These are phyloP conservation scores for Tipula confusa DNA, from an alignment of 2,888 invertebrate species.

Conservation along the genomic window DNA sequence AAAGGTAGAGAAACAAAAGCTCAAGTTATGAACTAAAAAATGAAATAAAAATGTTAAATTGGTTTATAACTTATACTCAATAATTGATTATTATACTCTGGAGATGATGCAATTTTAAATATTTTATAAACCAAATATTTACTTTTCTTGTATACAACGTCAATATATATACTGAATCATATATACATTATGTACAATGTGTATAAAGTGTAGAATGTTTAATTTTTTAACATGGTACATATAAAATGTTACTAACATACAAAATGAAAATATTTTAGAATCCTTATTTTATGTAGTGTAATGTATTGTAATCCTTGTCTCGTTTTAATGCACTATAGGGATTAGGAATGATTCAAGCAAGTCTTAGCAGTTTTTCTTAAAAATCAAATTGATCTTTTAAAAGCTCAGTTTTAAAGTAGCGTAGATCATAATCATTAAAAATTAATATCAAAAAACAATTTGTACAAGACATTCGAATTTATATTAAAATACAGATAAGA, in stretches of 20 bases:
- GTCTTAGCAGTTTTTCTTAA: too few relatives aligned
- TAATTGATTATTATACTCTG: neutral
- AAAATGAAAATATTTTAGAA: neutral
- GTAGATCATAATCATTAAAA: too few relatives aligned
- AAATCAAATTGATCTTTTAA: too few relatives aligned
- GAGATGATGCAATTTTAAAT: conserved; percentile 25
- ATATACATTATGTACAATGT: neutral
- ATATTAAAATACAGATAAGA: too few relatives aligned
- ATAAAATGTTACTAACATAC: neutral
- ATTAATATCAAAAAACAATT: too few relatives aligned
- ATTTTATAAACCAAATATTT: neutral
- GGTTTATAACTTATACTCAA: conserved; percentile 25
- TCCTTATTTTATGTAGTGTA: neutral
- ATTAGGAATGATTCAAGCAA: too few relatives aligned
- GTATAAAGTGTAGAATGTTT: neutral
- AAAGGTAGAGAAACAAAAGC: neutral
- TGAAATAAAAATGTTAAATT: neutral
- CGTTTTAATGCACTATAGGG: too few relatives aligned
- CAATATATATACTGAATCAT: too few relatives aligned
- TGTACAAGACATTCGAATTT: too few relatives aligned
- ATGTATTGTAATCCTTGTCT: neutral
- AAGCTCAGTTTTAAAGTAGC: too few relatives aligned
- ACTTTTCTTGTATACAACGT: neutral
- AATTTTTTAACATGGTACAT: neutral
- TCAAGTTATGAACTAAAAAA: neutral